Conservation (phyloP, 2,888 invertebrate species). For the Malacosoma neustria region DNA sequence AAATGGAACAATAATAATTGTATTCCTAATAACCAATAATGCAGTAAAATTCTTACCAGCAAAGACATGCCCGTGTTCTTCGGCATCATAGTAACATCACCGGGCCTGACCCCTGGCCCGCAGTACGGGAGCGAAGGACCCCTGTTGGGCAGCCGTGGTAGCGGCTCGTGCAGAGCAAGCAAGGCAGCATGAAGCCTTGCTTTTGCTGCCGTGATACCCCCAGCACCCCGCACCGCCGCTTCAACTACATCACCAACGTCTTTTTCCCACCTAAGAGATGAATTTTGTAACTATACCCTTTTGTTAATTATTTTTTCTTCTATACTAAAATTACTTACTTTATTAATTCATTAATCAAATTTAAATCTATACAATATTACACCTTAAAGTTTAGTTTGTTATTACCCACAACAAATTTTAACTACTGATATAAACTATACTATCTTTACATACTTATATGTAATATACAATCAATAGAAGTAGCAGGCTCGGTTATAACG, state of each 20-base stretch:
- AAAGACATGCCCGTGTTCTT: conserved; percentile 68
- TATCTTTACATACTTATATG: too few species aligned
- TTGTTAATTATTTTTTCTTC: too few species aligned
- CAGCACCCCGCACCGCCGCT: conserved; percentile 69
- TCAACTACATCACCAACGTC: conserved; percentile 74
- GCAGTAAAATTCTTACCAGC: conserved; percentile 36
- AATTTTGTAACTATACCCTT: neutral
- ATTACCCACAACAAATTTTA: too few species aligned
- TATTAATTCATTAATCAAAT: too few species aligned
- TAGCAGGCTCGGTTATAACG: too few species aligned
- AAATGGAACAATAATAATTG: too few species aligned
- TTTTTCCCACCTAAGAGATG: conserved; percentile 49
- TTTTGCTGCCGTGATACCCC: conserved; percentile 52
- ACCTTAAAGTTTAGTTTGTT: too few species aligned
- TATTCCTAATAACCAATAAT: too few species aligned
- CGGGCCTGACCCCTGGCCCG: conserved; percentile 69
- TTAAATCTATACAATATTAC: too few species aligned
- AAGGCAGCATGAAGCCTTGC: conserved; percentile 59
- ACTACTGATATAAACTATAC: too few species aligned
- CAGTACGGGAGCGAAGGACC: conserved; percentile 76
- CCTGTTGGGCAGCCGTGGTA: conserved; percentile 43
- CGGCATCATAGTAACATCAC: conserved; percentile 69
- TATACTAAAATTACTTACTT: too few species aligned
- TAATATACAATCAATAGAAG: too few species aligned
- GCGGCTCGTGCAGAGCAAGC: conserved; percentile 46